Conservation (phyloP, 2,797 vertebrate genomes). For the Gallinago solitaria region DNA sequence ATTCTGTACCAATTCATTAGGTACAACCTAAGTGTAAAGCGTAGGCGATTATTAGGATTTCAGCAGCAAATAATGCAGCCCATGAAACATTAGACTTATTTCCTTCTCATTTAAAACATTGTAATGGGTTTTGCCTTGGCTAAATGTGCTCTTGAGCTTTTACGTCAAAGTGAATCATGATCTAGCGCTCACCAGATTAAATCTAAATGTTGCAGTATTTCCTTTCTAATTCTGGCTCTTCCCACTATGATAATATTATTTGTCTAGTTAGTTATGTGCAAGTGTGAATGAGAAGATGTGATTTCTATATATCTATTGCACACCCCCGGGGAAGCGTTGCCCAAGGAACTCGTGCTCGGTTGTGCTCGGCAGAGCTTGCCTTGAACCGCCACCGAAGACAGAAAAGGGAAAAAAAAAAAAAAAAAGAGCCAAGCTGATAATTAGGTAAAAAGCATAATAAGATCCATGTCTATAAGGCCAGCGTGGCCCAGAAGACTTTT, state of each 20-base stretch:
- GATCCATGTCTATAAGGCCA: slow-evolving; percentile 65
- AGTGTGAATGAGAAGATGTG: slow-evolving; percentile 8
- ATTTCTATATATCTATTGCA: not conserved
- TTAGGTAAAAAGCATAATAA: slow-evolving; percentile 52
- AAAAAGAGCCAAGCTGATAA: not conserved
- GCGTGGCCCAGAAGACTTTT: not conserved
- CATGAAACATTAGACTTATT: slow-evolving; percentile 40
- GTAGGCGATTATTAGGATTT: slow-evolving; percentile 37
- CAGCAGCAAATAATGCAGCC: slow-evolving; percentile 54
- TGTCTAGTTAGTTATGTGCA: slow-evolving; percentile 18
- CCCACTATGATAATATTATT: slow-evolving; percentile 25
- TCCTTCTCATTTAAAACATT: slow-evolving; percentile 34
- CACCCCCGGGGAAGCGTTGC: not conserved
- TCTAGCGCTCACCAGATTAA: slow-evolving; percentile 41
- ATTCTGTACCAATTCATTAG: slow-evolving; percentile 12
- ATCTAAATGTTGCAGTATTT: slow-evolving; percentile 25
- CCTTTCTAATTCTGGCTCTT: slow-evolving; percentile 46
- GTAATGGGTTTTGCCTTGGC: not conserved
- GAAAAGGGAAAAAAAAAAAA: not conserved
- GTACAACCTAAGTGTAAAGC: not conserved
- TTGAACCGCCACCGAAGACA: not conserved
- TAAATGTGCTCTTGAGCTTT: slow-evolving; percentile 62
- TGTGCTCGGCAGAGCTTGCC: not conserved
- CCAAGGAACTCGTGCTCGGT: rapidly evolving
- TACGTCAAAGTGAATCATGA: slow-evolving; percentile 54